Base-by-base conservation (phyloP, 2,113 vertebrate genomes). In the Telmatochromis sp. region DNA sequence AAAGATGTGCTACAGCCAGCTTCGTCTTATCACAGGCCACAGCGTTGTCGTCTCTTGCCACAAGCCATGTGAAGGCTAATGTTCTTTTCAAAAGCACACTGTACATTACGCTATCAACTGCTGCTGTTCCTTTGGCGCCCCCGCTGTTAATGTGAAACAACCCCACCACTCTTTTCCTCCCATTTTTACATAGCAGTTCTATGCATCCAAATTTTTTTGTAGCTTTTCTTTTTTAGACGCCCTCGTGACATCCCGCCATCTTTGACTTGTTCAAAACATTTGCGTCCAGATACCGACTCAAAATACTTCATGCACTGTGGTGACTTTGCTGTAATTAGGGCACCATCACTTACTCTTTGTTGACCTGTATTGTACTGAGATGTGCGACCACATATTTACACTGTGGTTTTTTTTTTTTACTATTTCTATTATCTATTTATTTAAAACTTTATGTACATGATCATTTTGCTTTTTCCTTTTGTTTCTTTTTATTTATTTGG, bases 141-240 rank as follows among this genome's bases (percentile, higher is more conserved):
- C 78, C 78, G 53, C 58, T 84, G 42, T 86, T 57, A 79, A 15
- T 89, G 81, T 87, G 26, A 51, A 19, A 49, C 47, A 49, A 54
- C 54, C 60, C 33, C 63, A 21, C 5, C 54, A 11, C 14, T 47
- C 42, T 81, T 40, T 82, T 58, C 73, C 80, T 21, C 11, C 17
- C 63, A 68, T 37, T 68, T 68, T 88, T 58, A 80, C 83, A 86
- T 81, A 55, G 78, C 53, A 73, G 85, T 89, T 90, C 91, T 93
- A 91, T 93, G 92, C 93, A 93, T 90, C 45, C 54, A 54, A 83
- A 80, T 91, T 82, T 11, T 83, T 90, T 91, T 84, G 92, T 93
- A 94, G 92, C 92, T 93, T 94, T 93, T 89, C 23, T 91, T 87
- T 87, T 70, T 89, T 55, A 21, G 14, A 21, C 28, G 6, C 49